phyloP scores from a whole-genome alignment of 2,113 vertebrate genomes.

The Gallinago paraguaiae region DNA sequence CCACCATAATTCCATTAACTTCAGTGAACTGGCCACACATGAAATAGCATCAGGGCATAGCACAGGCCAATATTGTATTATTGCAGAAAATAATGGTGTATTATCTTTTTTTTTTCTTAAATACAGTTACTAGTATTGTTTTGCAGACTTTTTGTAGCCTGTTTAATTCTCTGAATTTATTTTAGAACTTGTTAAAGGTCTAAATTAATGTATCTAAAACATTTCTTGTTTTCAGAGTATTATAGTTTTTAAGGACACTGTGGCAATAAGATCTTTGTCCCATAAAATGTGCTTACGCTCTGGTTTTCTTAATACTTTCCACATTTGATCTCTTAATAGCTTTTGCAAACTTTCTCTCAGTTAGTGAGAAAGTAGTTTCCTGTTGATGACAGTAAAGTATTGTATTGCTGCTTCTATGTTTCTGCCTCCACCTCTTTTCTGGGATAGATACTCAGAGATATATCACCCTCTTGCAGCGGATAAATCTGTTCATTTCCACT shows the following conservation, averaged over 20 bases:
- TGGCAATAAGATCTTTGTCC: neutral
- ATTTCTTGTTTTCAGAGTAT: neutral
- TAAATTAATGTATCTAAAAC: neutral
- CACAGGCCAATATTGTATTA: neutral
- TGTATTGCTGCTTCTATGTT: neutral
- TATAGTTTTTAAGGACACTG: neutral
- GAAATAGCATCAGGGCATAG: neutral
- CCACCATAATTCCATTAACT: neutral
- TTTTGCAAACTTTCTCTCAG: neutral
- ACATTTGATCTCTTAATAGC: neutral
- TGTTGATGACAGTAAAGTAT: neutral
- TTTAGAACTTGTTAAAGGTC: neutral
- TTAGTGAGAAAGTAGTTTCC: neutral
- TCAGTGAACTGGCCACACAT: neutral
- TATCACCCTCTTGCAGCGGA: neutral
- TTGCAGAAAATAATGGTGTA: neutral
- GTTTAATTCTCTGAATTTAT: neutral
- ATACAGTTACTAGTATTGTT: neutral
- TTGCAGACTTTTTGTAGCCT: neutral
- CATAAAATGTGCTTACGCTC: neutral
- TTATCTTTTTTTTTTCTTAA: neutral
- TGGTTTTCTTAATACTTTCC: neutral
- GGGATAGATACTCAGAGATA: neutral
- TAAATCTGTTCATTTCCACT: neutral
- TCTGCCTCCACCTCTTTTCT: neutral